Evolutionary conservation across 2,888 invertebrate genomes (phyloP), one percentile per base, ranked within the genome.

Genomic region (Drosophila quinaria): DNA sequence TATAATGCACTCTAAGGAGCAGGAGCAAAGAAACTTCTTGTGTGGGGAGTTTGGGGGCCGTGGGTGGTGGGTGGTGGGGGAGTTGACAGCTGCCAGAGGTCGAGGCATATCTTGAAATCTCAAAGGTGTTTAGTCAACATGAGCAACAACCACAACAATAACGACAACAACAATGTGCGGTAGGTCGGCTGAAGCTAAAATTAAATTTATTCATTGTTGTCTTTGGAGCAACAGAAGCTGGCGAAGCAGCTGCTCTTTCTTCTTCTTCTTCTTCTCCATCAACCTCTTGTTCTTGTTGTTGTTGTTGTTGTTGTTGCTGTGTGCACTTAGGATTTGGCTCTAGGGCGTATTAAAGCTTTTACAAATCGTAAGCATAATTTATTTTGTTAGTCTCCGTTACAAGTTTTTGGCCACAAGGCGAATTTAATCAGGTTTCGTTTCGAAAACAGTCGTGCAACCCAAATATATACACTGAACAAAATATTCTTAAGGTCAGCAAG

Each of bases 321-420:
- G 87, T 82, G 82, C 87, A 82, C 85, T 82, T 81, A 79, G 82
- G 80, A 76, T 84, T 89, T 86, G 71, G 84, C 84, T 86, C 87
- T 75, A 51, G 87, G 87, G 83, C 89, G 79, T 78, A 88, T 86
- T 84, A 84, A 83, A 87, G 89, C 89, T 87, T 78, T 87, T 75
- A 78, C 89, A 86, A 89, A 88, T 89, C 89, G 83, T 70, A 80
- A 89, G 78, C 89, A 84, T 89, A 84, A 84, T 84, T 88, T 84
- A 84, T 84, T 88, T 89, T 76, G 79, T 76, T 78, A 76, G 79
- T 60, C 79, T 74, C 63, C 63, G 68, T 80, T 74, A 83, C 78
- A 75, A 67, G 79, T 73, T 65, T 58, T 44, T 8, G 13, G 19
- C 39, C 60, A 35, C 51, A 11, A 39, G 46, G 46, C 33, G 37